Percentiles rank a stretch among this genome's conserved stretches.
Conservation (phyloP, 1,140 invertebrate genomes). For the Eriocheir sinensis region DNA sequence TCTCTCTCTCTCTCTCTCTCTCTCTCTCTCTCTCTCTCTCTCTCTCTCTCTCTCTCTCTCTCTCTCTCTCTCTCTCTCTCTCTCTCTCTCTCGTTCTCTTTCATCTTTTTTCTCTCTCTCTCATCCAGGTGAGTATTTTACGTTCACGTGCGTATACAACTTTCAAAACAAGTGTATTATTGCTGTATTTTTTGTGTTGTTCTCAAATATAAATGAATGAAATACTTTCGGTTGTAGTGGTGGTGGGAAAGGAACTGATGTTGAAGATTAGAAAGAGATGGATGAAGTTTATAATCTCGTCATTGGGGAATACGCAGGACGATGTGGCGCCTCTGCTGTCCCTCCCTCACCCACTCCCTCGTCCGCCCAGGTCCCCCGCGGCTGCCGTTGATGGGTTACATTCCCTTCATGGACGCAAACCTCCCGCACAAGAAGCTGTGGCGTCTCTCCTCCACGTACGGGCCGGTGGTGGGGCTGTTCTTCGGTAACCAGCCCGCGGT, state of each 20-base stretch:
- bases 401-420: slow-evolving; percentile 29
- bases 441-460: slow-evolving; percentile 47
- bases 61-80: too few species aligned
- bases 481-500: slow-evolving; percentile 26
- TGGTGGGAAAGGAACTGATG: too few species aligned
- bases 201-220: too few species aligned
- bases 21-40: too few species aligned
- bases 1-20: not conserved
- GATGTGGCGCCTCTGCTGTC: not conserved
- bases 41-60: too few species aligned
- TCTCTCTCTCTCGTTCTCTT: not conserved
- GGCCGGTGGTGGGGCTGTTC: slow-evolving; percentile 47
- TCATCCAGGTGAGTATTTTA: too few species aligned
- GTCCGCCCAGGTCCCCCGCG: slow-evolving; percentile 31
- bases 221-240: too few species aligned
- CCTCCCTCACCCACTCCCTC: not conserved
- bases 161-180: too few species aligned
- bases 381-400: slow-evolving; percentile 37
- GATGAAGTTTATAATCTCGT: not conserved
- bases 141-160: not conserved
- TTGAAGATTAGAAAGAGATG: too few species aligned
- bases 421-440: slow-evolving; percentile 48
- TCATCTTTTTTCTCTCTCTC: not conserved
- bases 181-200: too few species aligned
- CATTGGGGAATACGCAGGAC: not conserved